phyloP scores from a whole-genome alignment of 1,140 invertebrate genomes.

The Dinoponera quadriceps region DNA sequence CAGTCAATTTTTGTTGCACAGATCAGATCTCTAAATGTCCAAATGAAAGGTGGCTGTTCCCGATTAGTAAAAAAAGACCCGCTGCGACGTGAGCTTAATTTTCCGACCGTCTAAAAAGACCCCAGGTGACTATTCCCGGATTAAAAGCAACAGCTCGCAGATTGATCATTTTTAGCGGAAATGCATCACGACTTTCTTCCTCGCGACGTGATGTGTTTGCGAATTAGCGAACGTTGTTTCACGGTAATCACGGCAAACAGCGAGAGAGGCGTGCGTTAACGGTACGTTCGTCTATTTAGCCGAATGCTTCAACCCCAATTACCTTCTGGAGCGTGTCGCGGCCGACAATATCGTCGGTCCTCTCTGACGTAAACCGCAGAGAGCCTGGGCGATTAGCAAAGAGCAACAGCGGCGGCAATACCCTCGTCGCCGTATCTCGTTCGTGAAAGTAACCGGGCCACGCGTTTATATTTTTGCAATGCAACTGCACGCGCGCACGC shows the following conservation, averaged over 20 bases:
- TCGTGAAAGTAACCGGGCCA: conserved; percentile 71
- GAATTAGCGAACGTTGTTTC: background rate
- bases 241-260: conserved; percentile 7
- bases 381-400: conserved; percentile 34
- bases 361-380: conserved; percentile 58
- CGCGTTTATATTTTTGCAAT: conserved; percentile 70
- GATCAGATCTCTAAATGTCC: too few species aligned
- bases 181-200: background rate
- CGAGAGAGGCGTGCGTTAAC: background rate
- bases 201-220: conserved; percentile 12
- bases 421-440: conserved; percentile 23
- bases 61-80: too few species aligned
- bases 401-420: background rate
- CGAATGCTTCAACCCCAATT: conserved; percentile 48
- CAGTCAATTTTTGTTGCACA: too few species aligned
- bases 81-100: too few species aligned
- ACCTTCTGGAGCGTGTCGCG: conserved; percentile 26
- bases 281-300: conserved; percentile 11
- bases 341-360: conserved; percentile 61
- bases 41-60: too few species aligned
- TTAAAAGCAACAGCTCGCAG: too few species aligned
- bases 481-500: conserved; percentile 37
- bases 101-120: too few species aligned
- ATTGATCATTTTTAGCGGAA: too few species aligned
- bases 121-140: too few species aligned